Evolutionary conservation across 2,888 invertebrate genomes (phyloP), one percentile per base, ranked within the genome.

Genomic region (Erebia palarica): DNA sequence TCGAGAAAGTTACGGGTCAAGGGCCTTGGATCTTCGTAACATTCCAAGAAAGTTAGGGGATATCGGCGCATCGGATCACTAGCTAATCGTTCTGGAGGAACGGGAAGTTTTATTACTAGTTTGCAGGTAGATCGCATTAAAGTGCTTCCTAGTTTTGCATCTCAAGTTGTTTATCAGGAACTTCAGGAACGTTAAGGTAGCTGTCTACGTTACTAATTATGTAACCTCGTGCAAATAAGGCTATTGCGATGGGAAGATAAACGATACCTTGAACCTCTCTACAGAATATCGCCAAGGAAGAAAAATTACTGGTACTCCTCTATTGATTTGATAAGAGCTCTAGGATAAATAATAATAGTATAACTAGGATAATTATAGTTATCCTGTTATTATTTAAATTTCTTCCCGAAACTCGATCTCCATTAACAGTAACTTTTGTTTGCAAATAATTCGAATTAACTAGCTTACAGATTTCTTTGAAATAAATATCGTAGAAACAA

Each of bases 1-100:
- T 73, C 86, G 80, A 79, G 82, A 86, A 88, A 88, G 85, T 89
- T 83, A 67, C 78, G 83, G 89, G 88, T 88, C 86, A 88, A 87
- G 84, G 85, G 82, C 86, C 87, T 80, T 72, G 76, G 73, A 74
- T 81, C 77, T 81, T 83, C 80, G 77, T 81, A 84, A 85, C 82
- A 83, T 84, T 84, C 81, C 78, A 77, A 80, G 73, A 81, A 79
- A 85, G 82, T 84, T 82, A 72, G 74, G 74, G 70, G 73, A 73
- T 75, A 75, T 70, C 71, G 72, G 76, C 70, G 65, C 57, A 71
- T 75, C 74, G 73, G 75, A 74, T 73, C 69, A 71, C 63, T 71
- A 61, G 67, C 66, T 75, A 73, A 73, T 75, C 74, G 71, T 47
- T 66, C 61, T 53, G 60, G 68, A 67, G 74, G 44, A 72, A 59